Base-by-base conservation (phyloP, 2,113 vertebrate genomes). In the Chaetura pelagica region DNA sequence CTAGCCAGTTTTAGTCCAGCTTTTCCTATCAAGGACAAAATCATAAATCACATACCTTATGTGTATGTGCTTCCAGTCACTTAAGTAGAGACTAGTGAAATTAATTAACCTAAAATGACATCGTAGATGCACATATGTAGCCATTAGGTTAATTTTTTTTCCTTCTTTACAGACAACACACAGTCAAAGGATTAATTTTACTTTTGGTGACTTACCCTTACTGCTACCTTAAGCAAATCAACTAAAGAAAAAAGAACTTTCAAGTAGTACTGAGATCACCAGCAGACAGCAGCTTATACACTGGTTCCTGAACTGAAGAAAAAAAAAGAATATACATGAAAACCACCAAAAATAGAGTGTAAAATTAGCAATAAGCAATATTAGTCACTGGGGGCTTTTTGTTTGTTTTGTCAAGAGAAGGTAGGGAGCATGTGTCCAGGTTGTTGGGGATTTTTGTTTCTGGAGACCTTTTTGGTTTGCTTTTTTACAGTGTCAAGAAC, bases 41-140 rank as follows among this genome's bases (percentile, higher is more conserved):
- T 57, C 4, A 10, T 32, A 32, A 57, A 18, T 57, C 55, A 20
- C 55, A 32, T 32, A 57, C 19, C 55, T 57, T 57, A 32, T 1
- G 7, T 38, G 24, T 27, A 13, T 15, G 9, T n/a, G 22, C 15
- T 75, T 21, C 42, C 10, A 12, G 58, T 19, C 54, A 68, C 46
- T 58, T 52, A 48, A 72, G 11, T n/a, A 42, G 32, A 66, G 9
- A 79, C 10, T 15, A 62, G n/a, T 44, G n/a, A 82, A 61, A 58
- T 46, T n/a, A 62, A 42, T 0, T 0, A 71, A 54, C 9, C 19
- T 7, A 61, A 49, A 19, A 30, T 68, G n/a, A 69, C 20, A 42
- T 6, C 1, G 1, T 7, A 75, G 34, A 32, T 68, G 7, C 0
- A 9, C 6, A 12, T 21, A 74, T 3, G 10, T 19, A 8, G 8